phyloP scores from a whole-genome alignment of 2,797 vertebrate species.

The Cryptoblepharus egeriae region DNA sequence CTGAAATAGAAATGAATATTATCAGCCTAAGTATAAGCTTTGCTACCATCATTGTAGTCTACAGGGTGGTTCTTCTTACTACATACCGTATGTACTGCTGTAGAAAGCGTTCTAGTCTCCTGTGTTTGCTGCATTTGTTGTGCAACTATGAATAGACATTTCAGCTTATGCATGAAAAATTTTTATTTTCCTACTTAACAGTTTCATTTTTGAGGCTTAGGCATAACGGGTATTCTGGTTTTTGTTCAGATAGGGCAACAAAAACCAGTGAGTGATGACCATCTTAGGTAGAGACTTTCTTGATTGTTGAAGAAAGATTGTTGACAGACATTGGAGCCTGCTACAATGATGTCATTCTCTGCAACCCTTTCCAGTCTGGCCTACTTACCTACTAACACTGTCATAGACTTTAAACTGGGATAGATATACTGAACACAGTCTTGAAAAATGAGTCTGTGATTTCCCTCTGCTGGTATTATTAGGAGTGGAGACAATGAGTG shows the following conservation, averaged over 20 bases:
- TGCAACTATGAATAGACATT: no score
- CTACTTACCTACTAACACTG: slow-evolving; percentile 32
- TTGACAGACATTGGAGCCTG: neutral
- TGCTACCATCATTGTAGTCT: no score
- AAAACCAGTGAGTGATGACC: neutral
- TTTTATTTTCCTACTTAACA: neutral
- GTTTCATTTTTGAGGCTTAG: neutral
- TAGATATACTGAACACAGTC: neutral
- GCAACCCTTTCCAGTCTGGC: slow-evolving; percentile 26
- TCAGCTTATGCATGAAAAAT: neutral
- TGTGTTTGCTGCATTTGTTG: no score
- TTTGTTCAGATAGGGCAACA: slow-evolving; percentile 5
- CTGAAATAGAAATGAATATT: neutral
- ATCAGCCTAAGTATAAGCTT: no score
- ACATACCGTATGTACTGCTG: no score
- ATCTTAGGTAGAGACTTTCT: slow-evolving; percentile 35
- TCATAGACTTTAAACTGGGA: slow-evolving; percentile 2
- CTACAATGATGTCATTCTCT: neutral
- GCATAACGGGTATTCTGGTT: neutral
- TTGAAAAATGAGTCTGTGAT: slow-evolving; percentile 21
- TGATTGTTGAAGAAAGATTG: slow-evolving; percentile 17
- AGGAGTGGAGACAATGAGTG: slow-evolving; percentile 42
- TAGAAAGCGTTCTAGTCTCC: no score
- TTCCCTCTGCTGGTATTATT: fast-evolving
- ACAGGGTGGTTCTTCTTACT: no score